These are phyloP conservation scores for Hydriomena furcata DNA, from an alignment of 2,888 invertebrate genomes.

Conservation along the genomic window DNA sequence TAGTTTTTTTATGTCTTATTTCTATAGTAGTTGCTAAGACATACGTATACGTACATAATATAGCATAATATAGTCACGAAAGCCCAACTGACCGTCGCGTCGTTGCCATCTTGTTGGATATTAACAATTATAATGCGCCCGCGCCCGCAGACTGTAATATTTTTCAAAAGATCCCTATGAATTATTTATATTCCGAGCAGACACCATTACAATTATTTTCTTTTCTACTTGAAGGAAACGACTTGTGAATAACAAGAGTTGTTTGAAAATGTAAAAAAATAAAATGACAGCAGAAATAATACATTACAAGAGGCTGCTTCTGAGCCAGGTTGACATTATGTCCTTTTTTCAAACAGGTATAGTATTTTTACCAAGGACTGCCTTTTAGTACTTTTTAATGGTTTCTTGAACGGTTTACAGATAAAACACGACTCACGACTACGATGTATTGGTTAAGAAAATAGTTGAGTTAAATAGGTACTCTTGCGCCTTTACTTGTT, in stretches of 20 bases:
- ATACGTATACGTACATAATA: slow-evolving; percentile 41
- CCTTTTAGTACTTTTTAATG: slow-evolving; percentile 22
- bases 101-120: slow-evolving; percentile 35
- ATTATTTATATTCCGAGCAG: slow-evolving; percentile 74
- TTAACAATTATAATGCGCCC: slow-evolving; percentile 77
- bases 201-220: slow-evolving; percentile 76
- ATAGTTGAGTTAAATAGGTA: no score
- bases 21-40: not conserved
- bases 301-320: slow-evolving; percentile 22
- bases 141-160: slow-evolving; percentile 69
- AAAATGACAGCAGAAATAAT: slow-evolving; percentile 34
- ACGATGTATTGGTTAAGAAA: not conserved
- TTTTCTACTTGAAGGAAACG: slow-evolving; percentile 68
- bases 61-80: slow-evolving; percentile 12
- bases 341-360: slow-evolving; percentile 26
- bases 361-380: slow-evolving; percentile 23
- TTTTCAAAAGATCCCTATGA: slow-evolving; percentile 72
- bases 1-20: not conserved
- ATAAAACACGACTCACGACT: slow-evolving; percentile 3
- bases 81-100: slow-evolving; percentile 7
- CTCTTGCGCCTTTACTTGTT: no score
- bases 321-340: slow-evolving; percentile 16
- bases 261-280: slow-evolving; percentile 48
- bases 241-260: slow-evolving; percentile 65
- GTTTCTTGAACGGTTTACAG: slow-evolving; percentile 13